Percentiles rank a stretch among this genome's conserved stretches.
Conservation (phyloP, 64 coral and sea anemone species). For the Stichodactyla helianthus region DNA sequence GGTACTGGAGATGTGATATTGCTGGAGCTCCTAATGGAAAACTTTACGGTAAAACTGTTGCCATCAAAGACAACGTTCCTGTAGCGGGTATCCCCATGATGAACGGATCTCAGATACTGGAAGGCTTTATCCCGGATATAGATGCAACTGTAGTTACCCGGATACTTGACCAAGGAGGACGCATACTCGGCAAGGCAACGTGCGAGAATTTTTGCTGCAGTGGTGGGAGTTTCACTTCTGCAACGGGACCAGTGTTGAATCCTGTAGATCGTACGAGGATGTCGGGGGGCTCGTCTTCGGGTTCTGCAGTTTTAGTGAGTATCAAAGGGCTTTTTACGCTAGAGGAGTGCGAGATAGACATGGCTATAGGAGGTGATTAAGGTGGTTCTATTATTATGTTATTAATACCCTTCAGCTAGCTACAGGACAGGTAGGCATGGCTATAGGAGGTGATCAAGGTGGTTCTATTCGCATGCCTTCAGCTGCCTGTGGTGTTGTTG, state of each 20-base stretch:
- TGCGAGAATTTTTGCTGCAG: conserved; percentile 67
- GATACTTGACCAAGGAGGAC: conserved; percentile 75
- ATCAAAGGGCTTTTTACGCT: too few species aligned
- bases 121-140: conserved; percentile 78
- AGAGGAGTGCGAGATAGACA: too few species aligned
- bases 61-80: conserved; percentile 69
- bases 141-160: conserved; percentile 76
- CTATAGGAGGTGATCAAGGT: conserved; percentile 52
- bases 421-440: conserved; percentile 36
- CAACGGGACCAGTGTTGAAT: conserved; percentile 72
- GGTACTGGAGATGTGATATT: conserved; percentile 44
- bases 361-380: too few species aligned
- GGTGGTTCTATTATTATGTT: neutral
- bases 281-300: conserved; percentile 70
- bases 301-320: conserved; percentile 74
- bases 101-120: conserved; percentile 65
- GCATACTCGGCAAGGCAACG: conserved; percentile 67
- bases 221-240: conserved; percentile 62
- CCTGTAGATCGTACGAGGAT: conserved; percentile 55
- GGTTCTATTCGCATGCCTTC: conserved; percentile 40
- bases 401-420: conserved; percentile 9
- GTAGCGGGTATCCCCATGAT: conserved; percentile 85
- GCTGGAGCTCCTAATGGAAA: conserved; percentile 50
- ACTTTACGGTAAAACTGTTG: conserved; percentile 63
- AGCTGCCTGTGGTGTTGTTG: conserved; percentile 45